Evolutionary conservation across 92 coral and sea anemone genomes (phyloP).

Genomic region (Palythoa heliodiscus): DNA sequence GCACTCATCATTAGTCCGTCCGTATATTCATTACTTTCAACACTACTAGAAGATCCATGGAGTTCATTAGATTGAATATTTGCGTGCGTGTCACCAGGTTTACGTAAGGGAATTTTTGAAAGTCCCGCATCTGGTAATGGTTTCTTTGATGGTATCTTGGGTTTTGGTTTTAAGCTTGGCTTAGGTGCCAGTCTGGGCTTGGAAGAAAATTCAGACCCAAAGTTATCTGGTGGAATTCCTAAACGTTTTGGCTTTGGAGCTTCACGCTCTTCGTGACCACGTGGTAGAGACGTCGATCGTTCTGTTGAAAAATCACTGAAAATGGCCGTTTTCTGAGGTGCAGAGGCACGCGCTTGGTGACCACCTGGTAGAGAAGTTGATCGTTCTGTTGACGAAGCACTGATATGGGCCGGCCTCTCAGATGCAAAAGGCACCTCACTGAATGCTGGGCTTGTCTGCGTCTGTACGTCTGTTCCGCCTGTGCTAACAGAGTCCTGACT

Average conservation of each 20-base stretch:
- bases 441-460: slow-evolving; percentile 7
- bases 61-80: background rate
- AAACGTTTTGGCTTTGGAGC: background rate
- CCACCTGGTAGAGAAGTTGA: background rate
- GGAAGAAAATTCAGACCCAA: background rate
- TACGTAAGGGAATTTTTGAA: slow-evolving; percentile 8
- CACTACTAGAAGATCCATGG: slow-evolving; percentile 24
- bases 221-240: background rate
- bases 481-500: slow-evolving; percentile 38
- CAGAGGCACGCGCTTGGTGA: background rate
- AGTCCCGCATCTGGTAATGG: slow-evolving; percentile 21
- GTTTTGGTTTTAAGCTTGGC: slow-evolving; percentile 68
- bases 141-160: slow-evolving; percentile 72
- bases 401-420: background rate
- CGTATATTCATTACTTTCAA: slow-evolving; percentile 19
- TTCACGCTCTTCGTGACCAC: background rate
- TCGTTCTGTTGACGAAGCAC: background rate
- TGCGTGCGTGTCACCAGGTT: background rate
- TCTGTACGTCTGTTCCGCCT: slow-evolving; percentile 17
- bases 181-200: slow-evolving; percentile 45
- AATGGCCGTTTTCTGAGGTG: background rate
- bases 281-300: background rate
- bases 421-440: background rate
- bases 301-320: background rate
- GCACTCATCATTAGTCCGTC: slow-evolving; percentile 18